Conservation (phyloP, 2,888 invertebrate species). For the Ligdia adustata region DNA sequence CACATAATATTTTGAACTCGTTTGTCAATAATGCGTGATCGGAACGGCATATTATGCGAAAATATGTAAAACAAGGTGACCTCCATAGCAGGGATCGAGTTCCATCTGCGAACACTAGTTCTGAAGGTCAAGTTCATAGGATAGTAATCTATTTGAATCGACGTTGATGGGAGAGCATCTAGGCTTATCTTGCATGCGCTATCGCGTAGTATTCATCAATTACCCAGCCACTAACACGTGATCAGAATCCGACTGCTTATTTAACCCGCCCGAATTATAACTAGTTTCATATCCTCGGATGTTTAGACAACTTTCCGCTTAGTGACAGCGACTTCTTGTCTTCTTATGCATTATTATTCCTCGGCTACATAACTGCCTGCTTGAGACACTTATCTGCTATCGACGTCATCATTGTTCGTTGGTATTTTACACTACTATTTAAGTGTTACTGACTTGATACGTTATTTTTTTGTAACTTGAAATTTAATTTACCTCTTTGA, state of each 20-base stretch:
- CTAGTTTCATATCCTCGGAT: not conserved
- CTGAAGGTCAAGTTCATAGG: slow-evolving; percentile 52
- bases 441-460: not conserved
- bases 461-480: slow-evolving; percentile 24
- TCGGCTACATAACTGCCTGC: slow-evolving; percentile 1
- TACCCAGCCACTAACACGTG: slow-evolving; percentile 36
- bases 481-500: slow-evolving; percentile 43
- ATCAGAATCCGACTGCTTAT: slow-evolving; percentile 26
- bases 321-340: slow-evolving; percentile 5
- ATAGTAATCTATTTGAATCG: slow-evolving; percentile 41
- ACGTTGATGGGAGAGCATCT: slow-evolving; percentile 49
- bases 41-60: slow-evolving; percentile 18
- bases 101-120: slow-evolving; percentile 11
- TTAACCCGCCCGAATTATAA: slow-evolving; percentile 7
- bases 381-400: slow-evolving; percentile 10
- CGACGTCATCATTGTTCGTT: slow-evolving; percentile 5
- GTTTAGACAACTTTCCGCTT: slow-evolving; percentile 12
- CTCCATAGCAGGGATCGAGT: slow-evolving; percentile 15
- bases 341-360: slow-evolving; percentile 5
- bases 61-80: slow-evolving; percentile 21
- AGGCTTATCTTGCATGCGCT: slow-evolving; percentile 49
- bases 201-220: slow-evolving; percentile 44
- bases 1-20: slow-evolving; percentile 2
- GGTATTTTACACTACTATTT: slow-evolving; percentile 2
- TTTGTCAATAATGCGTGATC: slow-evolving; percentile 13